Evolutionary conservation across 2,888 invertebrate genomes (phyloP).

Genomic region (Homarus gammarus): DNA sequence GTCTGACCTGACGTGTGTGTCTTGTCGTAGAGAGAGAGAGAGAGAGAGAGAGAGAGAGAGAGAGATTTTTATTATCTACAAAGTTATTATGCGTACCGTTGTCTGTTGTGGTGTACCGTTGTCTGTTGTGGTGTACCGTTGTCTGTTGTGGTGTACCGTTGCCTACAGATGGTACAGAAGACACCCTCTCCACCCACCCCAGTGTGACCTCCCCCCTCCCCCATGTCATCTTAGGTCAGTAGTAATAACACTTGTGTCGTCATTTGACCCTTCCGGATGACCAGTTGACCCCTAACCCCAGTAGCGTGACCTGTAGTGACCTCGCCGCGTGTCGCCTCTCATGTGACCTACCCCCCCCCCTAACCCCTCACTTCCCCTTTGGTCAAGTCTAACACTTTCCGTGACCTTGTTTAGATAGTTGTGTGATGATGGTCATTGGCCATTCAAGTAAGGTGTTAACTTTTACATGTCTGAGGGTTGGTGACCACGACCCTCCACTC

Average conservation of each 20-base stretch:
- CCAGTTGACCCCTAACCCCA: constrained; percentile 11
- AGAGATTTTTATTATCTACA: no score
- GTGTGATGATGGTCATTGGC: no score
- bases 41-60: background rate
- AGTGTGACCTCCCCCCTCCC: background rate
- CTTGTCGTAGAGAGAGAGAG: background rate
- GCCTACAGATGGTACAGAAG: background rate
- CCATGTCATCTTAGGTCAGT: background rate
- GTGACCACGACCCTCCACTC: no score
- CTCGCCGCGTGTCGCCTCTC: constrained; percentile 10
- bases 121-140: background rate
- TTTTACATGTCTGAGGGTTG: no score
- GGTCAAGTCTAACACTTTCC: no score
- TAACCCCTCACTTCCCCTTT: no score
- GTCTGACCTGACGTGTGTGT: constrained; percentile 57
- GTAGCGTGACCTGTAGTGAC: constrained; percentile 24
- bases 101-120: no score
- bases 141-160: no score
- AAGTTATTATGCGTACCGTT: no score
- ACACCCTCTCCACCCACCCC: background rate
- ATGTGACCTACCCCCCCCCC: background rate
- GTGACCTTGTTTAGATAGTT: no score
- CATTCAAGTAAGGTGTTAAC: no score
- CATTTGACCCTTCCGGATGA: constrained; percentile 3
- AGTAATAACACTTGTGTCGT: constrained; percentile 9